Evolutionary conservation across 2,113 vertebrate species (phyloP), one percentile per base, ranked within the genome.

Genomic region (Xenotilapia flavipinnis): DNA sequence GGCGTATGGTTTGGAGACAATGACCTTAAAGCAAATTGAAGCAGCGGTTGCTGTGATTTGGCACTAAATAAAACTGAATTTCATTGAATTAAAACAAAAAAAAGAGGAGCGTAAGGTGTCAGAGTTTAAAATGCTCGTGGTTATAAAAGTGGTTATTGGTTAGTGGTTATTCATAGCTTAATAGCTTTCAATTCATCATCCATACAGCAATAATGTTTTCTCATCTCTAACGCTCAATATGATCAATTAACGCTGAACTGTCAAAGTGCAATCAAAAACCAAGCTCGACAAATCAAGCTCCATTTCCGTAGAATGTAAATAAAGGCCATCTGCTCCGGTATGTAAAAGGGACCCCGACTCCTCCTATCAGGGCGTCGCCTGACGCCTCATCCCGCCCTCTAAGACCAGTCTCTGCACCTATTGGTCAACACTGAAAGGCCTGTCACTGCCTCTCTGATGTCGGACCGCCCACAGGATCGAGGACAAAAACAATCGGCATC

Each of bases 401-500:
- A 6, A 4, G 2, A 5, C 3, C 4, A 11, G 1, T 19, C 51
- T 77, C n/a, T 14, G 3, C 23, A 89, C 17, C 49, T 40, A 96
- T 96, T 96, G 95, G 95, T 73, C 81, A 7, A 62, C 1, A 54
- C 6, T 6, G 4, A n/a, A 38, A 84, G 47, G 31, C 60, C 82
- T 79, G 42, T 85, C 38, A 3, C 93, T 89, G 68, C 90, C 94
- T 70, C 70, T 83, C 54, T 86, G 53, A 92, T 87, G 85, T 92
- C 88, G 80, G 89, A 36, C 93, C 91, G 93, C 94, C 94, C 88
- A 90, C 83, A 53, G 68, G 84, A 96, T 92, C 93, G 91, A 92
- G 84, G 87, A 96, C 95, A 94, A 96, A 96, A 96, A 97, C 96
- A 97, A 94, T 93, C 91, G 91, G 90, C 94, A 92, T 86, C 93